phyloP scores from a whole-genome alignment of 2,113 vertebrate genomes.

The Proterorhinus semilunaris region DNA sequence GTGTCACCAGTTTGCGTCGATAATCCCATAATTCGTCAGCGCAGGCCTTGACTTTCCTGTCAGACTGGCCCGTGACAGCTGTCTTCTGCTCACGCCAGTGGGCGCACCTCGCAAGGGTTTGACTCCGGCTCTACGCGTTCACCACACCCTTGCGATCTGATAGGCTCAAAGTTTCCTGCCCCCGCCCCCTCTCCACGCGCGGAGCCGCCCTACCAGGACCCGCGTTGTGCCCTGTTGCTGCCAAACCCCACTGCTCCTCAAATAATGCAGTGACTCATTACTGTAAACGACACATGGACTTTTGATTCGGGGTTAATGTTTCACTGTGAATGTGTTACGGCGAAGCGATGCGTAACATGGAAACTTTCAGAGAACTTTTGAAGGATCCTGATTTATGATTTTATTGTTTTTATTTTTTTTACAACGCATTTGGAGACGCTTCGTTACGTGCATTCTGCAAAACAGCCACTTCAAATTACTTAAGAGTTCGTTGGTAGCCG shows the following conservation, averaged over 20 bases:
- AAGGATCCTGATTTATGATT: conserved; percentile 4
- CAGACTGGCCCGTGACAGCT: conserved; percentile 32
- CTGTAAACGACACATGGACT: not conserved
- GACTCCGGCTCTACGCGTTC: not conserved
- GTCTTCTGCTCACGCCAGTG: conserved; percentile 55
- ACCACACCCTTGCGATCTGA: conserved; percentile 59
- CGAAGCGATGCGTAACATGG: conserved; percentile 13
- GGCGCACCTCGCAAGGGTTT: conserved; percentile 68
- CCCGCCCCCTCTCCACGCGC: conserved; percentile 46
- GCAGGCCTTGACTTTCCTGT: not conserved
- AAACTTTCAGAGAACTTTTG: conserved; percentile 6
- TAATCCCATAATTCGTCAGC: not conserved
- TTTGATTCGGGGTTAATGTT: conserved; percentile 21
- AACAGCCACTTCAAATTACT: conserved; percentile 20
- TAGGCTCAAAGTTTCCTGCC: conserved; percentile 74
- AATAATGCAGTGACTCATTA: conserved; percentile 6
- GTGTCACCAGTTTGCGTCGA: not conserved
- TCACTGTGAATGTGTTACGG: not conserved
- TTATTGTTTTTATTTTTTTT: conserved; percentile 13
- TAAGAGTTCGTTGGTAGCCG: conserved; percentile 5
- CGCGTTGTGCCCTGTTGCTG: conserved; percentile 48
- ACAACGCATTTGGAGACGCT: conserved; percentile 2
- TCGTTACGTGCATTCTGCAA: conserved; percentile 12
- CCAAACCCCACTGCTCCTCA: conserved; percentile 46
- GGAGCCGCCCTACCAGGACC: conserved; percentile 41